These are phyloP conservation scores for Ibycter americanus DNA, from an alignment of 2,797 vertebrate genomes.

Conservation along the genomic window DNA sequence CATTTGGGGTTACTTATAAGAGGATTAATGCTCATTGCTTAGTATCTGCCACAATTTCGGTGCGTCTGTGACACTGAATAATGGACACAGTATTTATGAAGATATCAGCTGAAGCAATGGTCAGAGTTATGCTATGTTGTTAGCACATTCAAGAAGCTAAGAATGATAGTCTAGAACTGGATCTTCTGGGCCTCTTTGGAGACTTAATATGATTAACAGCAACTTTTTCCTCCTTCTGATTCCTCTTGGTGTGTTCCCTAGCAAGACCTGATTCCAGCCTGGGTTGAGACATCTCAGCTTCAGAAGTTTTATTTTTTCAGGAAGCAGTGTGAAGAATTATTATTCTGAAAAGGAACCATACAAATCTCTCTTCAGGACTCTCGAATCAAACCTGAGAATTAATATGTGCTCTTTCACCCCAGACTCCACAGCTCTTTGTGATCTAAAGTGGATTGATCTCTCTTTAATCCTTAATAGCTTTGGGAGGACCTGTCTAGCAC, in stretches of 20 bases:
- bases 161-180: neutral
- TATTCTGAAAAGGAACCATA: neutral
- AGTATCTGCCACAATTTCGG: neutral
- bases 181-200: neutral
- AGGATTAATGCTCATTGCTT: neutral
- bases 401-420: neutral
- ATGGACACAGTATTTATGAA: neutral
- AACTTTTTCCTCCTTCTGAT: neutral
- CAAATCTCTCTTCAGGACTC: neutral
- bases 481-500: neutral
- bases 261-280: neutral
- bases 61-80: neutral
- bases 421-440: neutral
- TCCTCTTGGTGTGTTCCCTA: neutral
- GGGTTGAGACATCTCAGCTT: neutral
- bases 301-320: neutral
- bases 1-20: neutral
- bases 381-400: neutral
- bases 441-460: neutral
- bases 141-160: neutral
- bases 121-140: neutral
- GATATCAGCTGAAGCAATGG: neutral
- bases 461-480: neutral
- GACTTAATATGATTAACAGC: neutral
- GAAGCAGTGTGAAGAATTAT: neutral